These are phyloP conservation scores for Ellobius talpinus DNA, from an alignment of 2,113 vertebrate species.

Conservation along the genomic window DNA sequence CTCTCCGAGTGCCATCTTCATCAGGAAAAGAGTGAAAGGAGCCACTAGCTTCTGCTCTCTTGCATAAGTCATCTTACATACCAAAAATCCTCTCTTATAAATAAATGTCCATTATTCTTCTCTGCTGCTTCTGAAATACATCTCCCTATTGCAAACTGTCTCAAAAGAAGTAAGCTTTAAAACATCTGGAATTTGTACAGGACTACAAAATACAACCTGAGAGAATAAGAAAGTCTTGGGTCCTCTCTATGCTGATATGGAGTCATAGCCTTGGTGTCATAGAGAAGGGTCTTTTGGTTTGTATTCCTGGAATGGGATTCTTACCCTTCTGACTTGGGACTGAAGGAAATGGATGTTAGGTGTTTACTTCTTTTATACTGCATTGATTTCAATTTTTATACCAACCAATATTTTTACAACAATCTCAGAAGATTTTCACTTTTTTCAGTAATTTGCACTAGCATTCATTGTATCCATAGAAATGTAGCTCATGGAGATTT, in stretches of 20 bases:
- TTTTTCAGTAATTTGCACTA: background rate
- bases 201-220: rapidly evolving
- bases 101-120: background rate
- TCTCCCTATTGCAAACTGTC: background rate
- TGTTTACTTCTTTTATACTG: background rate
- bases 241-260: background rate
- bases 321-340: rapidly evolving
- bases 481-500: background rate
- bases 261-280: background rate
- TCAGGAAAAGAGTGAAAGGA: background rate
- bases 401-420: background rate
- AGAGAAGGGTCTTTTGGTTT: background rate
- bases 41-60: background rate
- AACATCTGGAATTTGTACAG: background rate
- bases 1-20: rapidly evolving
- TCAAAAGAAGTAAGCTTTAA: background rate
- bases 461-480: background rate
- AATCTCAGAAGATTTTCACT: background rate
- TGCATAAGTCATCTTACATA: rapidly evolving
- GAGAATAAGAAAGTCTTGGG: background rate
- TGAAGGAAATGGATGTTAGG: background rate
- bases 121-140: background rate
- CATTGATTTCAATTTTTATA: background rate
- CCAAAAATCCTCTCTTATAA: background rate
- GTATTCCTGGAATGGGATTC: background rate